Evolutionary conservation across 2,797 vertebrate genomes (phyloP).

Genomic region (Premnoplex brunnescens): DNA sequence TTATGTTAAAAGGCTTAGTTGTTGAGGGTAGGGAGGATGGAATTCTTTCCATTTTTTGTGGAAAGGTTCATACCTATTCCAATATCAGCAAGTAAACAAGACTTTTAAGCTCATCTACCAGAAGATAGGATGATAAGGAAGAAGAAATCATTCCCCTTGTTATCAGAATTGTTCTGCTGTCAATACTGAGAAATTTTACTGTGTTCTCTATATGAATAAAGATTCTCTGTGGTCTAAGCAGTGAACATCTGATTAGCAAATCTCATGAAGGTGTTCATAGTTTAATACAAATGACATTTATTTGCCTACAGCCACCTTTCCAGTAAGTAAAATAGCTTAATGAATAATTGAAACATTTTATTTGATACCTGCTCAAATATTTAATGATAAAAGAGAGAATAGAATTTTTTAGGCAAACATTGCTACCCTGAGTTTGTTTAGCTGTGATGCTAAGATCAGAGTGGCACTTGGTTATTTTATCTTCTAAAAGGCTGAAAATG

Average conservation of each 20-base stretch:
- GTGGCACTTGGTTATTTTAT: background rate
- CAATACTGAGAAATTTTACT: background rate
- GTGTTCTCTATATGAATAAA: background rate
- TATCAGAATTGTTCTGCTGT: background rate
- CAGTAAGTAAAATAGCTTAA: constrained; percentile 67
- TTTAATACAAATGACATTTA: constrained; percentile 65
- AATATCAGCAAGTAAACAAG: background rate
- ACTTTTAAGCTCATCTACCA: background rate
- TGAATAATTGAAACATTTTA: constrained; percentile 75
- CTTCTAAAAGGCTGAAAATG: background rate
- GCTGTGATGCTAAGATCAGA: constrained; percentile 12
- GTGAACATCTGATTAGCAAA: constrained; percentile 22
- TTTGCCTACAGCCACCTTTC: constrained; percentile 69
- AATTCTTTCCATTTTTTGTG: background rate
- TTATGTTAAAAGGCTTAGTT: background rate
- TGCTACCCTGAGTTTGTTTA: constrained; percentile 56
- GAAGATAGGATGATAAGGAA: background rate
- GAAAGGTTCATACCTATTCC: background rate
- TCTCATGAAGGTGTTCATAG: constrained; percentile 2
- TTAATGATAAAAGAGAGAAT: constrained; percentile 60
- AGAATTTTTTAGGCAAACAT: constrained; percentile 67
- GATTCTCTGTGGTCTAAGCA: background rate
- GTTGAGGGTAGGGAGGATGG: background rate
- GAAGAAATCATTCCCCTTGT: background rate
- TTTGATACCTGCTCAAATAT: constrained; percentile 75